Evolutionary conservation across 2,113 vertebrate species (phyloP).

Genomic region (Sceloporus undulatus): DNA sequence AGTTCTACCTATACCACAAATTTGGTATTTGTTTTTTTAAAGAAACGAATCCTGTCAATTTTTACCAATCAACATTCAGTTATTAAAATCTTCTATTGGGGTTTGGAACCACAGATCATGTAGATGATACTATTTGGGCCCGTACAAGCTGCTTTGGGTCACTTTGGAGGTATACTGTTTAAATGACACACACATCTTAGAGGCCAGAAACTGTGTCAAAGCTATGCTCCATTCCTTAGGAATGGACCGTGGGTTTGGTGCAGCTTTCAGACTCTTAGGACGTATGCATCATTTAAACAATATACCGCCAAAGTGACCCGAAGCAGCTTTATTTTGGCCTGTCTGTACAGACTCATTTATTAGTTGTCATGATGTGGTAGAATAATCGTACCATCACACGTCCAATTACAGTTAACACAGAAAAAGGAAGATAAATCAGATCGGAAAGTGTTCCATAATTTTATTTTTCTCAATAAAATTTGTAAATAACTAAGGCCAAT

Average conservation of each 20-base stretch:
- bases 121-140: constrained; percentile 3
- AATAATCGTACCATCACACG: neutral
- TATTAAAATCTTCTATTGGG: constrained; percentile 34
- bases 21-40: neutral
- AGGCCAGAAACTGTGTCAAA: too few relatives aligned
- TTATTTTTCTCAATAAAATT: neutral
- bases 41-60: constrained; percentile 2
- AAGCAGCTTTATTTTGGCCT: too few relatives aligned
- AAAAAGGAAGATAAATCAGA: neutral
- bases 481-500: neutral
- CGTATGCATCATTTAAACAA: too few relatives aligned
- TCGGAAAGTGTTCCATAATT: constrained; percentile 18
- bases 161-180: too few relatives aligned
- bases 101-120: neutral
- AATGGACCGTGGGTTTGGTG: too few relatives aligned
- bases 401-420: neutral
- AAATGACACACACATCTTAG: too few relatives aligned
- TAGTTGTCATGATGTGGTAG: neutral
- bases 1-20: constrained; percentile 36
- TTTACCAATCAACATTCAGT: neutral
- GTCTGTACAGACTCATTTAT: too few relatives aligned
- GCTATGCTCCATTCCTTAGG: too few relatives aligned
- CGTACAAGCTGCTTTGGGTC: too few relatives aligned
- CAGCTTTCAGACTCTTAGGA: too few relatives aligned
- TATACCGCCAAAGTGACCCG: too few relatives aligned